Conservation (phyloP, 2,113 vertebrate species). For the Megaptera novaeangliae region DNA sequence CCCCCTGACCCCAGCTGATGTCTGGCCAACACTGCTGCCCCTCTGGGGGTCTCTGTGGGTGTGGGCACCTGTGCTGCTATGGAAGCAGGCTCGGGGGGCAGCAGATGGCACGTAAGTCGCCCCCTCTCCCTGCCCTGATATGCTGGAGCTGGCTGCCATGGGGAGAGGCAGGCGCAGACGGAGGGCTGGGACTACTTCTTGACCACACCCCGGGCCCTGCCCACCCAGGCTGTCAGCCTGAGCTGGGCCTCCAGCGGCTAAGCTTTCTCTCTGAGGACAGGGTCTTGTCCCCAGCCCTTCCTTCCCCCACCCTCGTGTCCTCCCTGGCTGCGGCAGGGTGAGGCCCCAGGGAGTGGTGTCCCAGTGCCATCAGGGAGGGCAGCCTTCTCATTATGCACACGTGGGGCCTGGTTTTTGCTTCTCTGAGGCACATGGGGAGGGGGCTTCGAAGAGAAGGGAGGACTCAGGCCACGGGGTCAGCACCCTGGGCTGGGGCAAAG, state of each 20-base stretch:
- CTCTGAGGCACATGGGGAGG: background rate
- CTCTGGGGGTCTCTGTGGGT: background rate
- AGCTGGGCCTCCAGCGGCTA: background rate
- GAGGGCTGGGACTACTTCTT: slow-evolving; percentile 26
- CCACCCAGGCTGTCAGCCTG: background rate
- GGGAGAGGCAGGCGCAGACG: slow-evolving; percentile 63
- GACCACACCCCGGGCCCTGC: slow-evolving; percentile 56
- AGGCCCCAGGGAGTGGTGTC: background rate
- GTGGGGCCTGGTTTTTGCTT: background rate
- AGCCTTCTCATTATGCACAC: background rate
- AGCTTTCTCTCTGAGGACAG: background rate
- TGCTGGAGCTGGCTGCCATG: slow-evolving; percentile 54
- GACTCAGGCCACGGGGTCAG: background rate
- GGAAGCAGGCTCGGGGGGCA: background rate
- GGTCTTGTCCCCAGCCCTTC: background rate
- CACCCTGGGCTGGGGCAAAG: background rate
- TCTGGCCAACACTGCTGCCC: background rate
- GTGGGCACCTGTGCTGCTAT: background rate
- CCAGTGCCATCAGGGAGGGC: background rate
- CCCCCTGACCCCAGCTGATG: background rate
- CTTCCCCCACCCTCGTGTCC: too few relatives aligned
- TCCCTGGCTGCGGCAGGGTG: background rate
- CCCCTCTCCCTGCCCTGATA: background rate
- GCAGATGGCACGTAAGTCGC: slow-evolving; percentile 56
- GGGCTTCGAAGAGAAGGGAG: background rate